Percentiles rank a stretch among this genome's conserved stretches.
Evolutionary conservation across 2,888 invertebrate species (phyloP).

Genomic region (Mesochorus sp.): DNA sequence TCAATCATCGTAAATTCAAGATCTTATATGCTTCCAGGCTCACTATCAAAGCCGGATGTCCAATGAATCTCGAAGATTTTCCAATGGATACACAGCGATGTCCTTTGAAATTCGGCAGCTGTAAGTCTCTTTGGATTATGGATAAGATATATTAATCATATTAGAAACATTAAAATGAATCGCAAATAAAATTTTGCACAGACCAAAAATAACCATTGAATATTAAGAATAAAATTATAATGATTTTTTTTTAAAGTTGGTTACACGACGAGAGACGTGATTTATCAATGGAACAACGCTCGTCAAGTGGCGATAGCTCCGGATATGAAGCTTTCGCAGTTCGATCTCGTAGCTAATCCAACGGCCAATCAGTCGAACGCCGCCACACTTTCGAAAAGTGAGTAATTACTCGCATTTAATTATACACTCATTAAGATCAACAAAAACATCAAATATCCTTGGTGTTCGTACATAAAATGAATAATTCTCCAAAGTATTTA

Average conservation of each 20-base stretch:
- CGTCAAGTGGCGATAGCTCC: conserved; percentile 90
- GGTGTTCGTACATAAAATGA: too few relatives aligned
- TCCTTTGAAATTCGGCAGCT: conserved; percentile 91
- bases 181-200: neutral
- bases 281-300: conserved; percentile 89
- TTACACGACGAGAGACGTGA: conserved; percentile 88
- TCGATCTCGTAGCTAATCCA: conserved; percentile 90
- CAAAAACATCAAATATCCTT: too few relatives aligned
- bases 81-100: conserved; percentile 93
- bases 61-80: conserved; percentile 93
- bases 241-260: conserved; percentile 83
- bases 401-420: too few relatives aligned
- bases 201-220: neutral
- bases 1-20: conserved; percentile 4
- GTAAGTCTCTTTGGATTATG: conserved; percentile 84
- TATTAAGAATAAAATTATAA: neutral
- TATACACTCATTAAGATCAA: too few relatives aligned
- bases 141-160: neutral
- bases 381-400: conserved; percentile 74
- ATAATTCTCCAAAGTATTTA: too few relatives aligned
- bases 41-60: conserved; percentile 92
- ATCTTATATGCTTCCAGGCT: conserved; percentile 83
- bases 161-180: too few relatives aligned
- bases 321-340: conserved; percentile 93
- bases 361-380: conserved; percentile 86